Evolutionary conservation across 2,113 vertebrate species (phyloP).

Genomic region (Eretmochelys imbricata): DNA sequence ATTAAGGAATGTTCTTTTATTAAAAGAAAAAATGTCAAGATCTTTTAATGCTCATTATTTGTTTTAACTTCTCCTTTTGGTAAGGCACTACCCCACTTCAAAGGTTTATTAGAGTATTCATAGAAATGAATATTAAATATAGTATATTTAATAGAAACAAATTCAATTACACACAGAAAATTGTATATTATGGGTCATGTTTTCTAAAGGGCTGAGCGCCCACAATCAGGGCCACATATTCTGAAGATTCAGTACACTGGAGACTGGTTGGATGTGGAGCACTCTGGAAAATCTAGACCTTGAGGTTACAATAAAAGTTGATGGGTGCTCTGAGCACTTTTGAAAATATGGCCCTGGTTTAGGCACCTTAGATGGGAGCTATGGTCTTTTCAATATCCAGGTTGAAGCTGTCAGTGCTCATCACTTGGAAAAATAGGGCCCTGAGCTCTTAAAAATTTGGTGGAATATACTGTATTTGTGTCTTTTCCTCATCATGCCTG

Average conservation of each 20-base stretch:
- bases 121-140: neutral
- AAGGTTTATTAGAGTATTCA: neutral
- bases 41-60: conserved; percentile 46
- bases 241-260: neutral
- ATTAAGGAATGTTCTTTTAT: conserved; percentile 74
- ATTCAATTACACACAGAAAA: neutral
- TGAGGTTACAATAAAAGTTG: neutral
- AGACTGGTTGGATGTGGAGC: neutral
- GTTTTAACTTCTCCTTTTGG: conserved; percentile 19
- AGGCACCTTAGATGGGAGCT: neutral
- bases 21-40: conserved; percentile 59
- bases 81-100: neutral
- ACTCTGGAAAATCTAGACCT: neutral
- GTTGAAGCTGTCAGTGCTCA: neutral
- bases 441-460: neutral
- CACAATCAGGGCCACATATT: neutral
- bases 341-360: neutral
- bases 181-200: neutral
- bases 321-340: neutral
- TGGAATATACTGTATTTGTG: neutral
- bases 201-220: neutral
- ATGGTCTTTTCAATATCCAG: neutral
- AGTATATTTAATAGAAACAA: neutral
- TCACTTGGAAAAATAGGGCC: neutral
- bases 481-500: neutral